phyloP scores from a whole-genome alignment of 2,797 vertebrate genomes.

The Myiothlypis coronata region DNA sequence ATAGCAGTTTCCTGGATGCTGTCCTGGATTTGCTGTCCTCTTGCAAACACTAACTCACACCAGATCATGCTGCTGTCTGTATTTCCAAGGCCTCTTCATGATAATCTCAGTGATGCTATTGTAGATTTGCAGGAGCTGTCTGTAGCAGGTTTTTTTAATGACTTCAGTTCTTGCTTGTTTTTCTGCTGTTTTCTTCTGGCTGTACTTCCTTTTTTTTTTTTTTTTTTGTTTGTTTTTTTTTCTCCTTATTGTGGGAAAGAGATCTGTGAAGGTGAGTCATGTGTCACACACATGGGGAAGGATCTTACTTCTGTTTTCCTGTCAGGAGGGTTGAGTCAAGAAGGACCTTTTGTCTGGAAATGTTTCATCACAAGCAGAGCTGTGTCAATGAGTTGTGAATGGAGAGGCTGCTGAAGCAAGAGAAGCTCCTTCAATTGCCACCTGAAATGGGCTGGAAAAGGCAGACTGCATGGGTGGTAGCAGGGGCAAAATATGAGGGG shows the following conservation, averaged over 20 bases:
- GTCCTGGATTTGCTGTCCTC: background rate
- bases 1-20: background rate
- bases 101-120: background rate
- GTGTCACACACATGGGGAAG: background rate
- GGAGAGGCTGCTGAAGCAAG: background rate
- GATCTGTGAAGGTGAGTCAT: constrained; percentile 35
- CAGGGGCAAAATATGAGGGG: background rate
- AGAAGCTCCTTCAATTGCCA: background rate
- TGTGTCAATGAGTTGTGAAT: background rate
- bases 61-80: background rate
- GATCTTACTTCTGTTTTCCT: constrained; percentile 8
- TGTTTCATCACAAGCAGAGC: background rate
- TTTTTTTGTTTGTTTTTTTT: background rate
- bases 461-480: background rate
- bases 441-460: background rate
- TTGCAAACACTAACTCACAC: background rate
- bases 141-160: background rate
- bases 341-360: background rate
- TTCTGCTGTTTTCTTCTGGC: background rate
- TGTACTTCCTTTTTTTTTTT: background rate
- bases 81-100: background rate
- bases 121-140: background rate
- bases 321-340: background rate
- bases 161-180: background rate
- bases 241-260: background rate